Percentiles rank a stretch among this genome's conserved stretches.
These are phyloP conservation scores for Cheilinus undulatus DNA, from an alignment of 2,113 vertebrate genomes.

Conservation along the genomic window DNA sequence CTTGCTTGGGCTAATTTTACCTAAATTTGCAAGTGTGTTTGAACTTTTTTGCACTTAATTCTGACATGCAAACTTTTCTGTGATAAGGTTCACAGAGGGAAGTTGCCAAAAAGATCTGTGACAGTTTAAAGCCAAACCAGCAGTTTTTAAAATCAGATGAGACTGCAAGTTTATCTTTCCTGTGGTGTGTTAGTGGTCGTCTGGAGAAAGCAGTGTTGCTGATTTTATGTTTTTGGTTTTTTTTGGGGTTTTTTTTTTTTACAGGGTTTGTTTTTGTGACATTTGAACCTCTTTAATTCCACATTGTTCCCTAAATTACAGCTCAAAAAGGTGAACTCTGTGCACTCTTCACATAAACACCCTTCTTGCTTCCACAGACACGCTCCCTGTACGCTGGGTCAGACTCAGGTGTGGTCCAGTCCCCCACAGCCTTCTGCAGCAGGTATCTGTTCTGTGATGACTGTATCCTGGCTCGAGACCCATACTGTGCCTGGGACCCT, in stretches of 20 bases:
- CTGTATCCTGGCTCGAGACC: conserved; percentile 93
- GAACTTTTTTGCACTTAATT: too few relatives aligned
- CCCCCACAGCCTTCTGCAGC: conserved; percentile 90
- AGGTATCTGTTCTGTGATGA: conserved; percentile 89
- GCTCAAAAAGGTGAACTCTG: not conserved
- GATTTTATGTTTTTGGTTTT: not conserved
- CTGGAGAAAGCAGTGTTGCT: not conserved
- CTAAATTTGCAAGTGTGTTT: not conserved
- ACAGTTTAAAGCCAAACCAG: not conserved
- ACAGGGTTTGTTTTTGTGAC: not conserved
- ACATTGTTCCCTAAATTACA: not conserved
- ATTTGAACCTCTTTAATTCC: not conserved
- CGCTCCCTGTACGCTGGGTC: conserved; percentile 91
- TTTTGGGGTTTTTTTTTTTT: too few relatives aligned
- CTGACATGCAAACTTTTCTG: not conserved
- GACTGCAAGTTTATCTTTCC: not conserved
- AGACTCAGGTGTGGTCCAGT: conserved; percentile 92
- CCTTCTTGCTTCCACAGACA: conserved; percentile 76
- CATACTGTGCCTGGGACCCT: conserved; percentile 93
- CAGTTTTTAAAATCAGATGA: not conserved
- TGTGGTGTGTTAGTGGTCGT: not conserved
- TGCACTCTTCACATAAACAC: not conserved
- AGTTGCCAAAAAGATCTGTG: not conserved
- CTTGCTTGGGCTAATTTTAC: too few relatives aligned
- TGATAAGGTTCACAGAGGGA: not conserved